A percentile compares a stretch with the other conserved stretches of the same genome.
phyloP scores from a whole-genome alignment of 2,888 invertebrate species.

The Phania funesta region DNA sequence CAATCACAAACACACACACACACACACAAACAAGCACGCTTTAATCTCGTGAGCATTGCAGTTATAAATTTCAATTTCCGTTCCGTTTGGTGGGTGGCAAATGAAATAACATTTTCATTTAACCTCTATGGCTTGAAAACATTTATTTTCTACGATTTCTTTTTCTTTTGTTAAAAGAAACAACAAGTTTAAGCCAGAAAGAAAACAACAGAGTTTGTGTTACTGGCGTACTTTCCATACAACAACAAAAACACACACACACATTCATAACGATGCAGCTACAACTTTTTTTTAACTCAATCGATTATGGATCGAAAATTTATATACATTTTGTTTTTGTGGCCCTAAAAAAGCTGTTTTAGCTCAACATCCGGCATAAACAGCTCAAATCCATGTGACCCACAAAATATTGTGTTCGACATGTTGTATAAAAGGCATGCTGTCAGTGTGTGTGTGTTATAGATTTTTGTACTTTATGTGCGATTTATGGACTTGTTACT shows the following conservation, averaged over 20 bases:
- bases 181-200: neutral
- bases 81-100: slow-evolving; percentile 69
- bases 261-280: neutral
- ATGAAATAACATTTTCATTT: slow-evolving; percentile 71
- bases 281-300: slow-evolving; percentile 14
- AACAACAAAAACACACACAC: neutral
- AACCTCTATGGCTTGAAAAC: slow-evolving; percentile 67
- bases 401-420: slow-evolving; percentile 35
- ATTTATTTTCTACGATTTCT: slow-evolving; percentile 59
- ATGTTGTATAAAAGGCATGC: slow-evolving; percentile 36
- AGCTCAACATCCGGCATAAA: slow-evolving; percentile 59
- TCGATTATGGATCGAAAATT: slow-evolving; percentile 48
- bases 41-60: slow-evolving; percentile 61
- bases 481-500: slow-evolving; percentile 27
- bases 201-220: neutral
- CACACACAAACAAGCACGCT: slow-evolving; percentile 6
- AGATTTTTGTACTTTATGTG: slow-evolving; percentile 13
- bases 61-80: slow-evolving; percentile 71
- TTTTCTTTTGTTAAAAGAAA: neutral
- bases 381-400: slow-evolving; percentile 63
- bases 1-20: neutral
- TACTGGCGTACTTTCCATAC: slow-evolving; percentile 13
- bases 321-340: slow-evolving; percentile 10
- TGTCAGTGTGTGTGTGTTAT: slow-evolving; percentile 13
- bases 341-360: slow-evolving; percentile 15